Percentiles rank a stretch among this genome's conserved stretches.
phyloP scores from a whole-genome alignment of 2,113 vertebrate genomes.

The Hipposideros armiger region DNA sequence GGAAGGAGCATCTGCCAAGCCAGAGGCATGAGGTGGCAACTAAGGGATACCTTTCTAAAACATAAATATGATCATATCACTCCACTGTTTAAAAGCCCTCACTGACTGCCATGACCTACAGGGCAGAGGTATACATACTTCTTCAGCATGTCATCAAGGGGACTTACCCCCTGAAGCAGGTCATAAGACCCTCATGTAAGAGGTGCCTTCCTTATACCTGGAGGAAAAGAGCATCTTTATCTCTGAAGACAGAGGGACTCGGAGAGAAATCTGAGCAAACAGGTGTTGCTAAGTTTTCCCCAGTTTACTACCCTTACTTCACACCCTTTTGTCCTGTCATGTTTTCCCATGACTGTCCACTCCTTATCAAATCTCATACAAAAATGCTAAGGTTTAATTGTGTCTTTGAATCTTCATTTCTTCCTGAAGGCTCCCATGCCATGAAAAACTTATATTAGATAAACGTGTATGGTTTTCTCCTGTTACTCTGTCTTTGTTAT shows the following conservation, averaged over 20 bases:
- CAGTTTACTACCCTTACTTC: neutral
- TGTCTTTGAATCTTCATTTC: neutral
- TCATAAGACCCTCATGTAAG: neutral
- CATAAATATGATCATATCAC: neutral
- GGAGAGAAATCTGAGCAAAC: neutral
- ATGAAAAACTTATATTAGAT: neutral
- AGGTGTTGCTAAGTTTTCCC: neutral
- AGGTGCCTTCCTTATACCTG: neutral
- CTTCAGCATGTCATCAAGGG: neutral
- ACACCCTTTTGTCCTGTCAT: too few species aligned
- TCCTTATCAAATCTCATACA: neutral
- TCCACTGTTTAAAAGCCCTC: neutral
- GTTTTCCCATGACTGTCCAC: neutral
- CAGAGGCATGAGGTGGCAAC: neutral
- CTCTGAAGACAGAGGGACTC: neutral
- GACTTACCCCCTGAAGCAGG: neutral
- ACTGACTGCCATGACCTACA: neutral
- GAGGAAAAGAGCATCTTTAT: neutral
- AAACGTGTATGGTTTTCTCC: neutral
- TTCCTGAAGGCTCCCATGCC: neutral
- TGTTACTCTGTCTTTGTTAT: neutral
- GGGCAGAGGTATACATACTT: neutral
- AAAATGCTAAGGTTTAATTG: neutral
- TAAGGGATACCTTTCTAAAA: slow-evolving; percentile 32
- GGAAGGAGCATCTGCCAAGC: neutral